Conservation (phyloP, 2,797 vertebrate species). For the Macropus fuliginosus region DNA sequence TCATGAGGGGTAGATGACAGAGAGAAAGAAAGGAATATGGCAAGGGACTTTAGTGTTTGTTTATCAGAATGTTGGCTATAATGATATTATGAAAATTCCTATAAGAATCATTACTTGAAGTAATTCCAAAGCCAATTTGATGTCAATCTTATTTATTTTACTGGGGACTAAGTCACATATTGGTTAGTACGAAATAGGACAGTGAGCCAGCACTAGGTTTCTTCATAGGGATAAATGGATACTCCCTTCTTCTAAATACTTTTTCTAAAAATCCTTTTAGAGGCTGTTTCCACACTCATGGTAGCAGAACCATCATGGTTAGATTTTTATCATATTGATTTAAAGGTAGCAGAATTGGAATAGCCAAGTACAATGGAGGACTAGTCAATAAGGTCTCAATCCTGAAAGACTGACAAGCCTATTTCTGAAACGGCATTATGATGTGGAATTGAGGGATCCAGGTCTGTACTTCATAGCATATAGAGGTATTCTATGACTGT, state of each 20-base stretch:
- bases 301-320: too few species aligned
- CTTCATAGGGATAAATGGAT: background rate
- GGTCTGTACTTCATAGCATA: too few species aligned
- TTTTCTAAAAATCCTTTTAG: background rate
- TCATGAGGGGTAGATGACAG: background rate
- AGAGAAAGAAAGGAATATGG: background rate
- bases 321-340: background rate
- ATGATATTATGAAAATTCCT: background rate
- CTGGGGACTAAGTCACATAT: background rate
- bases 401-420: background rate
- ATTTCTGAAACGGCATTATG: background rate
- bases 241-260: background rate
- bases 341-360: background rate
- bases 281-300: background rate
- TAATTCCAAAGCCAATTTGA: background rate
- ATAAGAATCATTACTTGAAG: background rate
- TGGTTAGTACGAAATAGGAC: background rate
- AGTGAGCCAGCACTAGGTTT: background rate
- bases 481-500: too few species aligned
- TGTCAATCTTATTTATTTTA: background rate
- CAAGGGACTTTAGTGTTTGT: background rate
- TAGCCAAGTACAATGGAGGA: background rate
- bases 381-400: background rate
- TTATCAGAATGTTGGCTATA: background rate
- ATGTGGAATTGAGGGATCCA: background rate